These are phyloP conservation scores for Melieria crassipennis DNA, from an alignment of 2,888 invertebrate species.

Conservation along the genomic window DNA sequence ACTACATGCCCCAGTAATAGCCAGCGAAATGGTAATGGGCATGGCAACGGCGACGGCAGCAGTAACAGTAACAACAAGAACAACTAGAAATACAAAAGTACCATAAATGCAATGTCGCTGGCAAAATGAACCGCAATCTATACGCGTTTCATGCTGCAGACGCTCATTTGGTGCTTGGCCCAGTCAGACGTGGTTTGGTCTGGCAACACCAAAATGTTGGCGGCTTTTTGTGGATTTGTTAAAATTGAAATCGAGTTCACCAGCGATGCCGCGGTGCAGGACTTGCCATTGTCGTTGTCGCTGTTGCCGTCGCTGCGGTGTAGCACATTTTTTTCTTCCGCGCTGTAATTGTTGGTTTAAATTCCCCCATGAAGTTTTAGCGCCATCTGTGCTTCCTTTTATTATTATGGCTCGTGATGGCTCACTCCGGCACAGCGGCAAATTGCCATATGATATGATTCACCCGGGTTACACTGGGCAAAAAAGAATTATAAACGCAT, in stretches of 20 bases:
- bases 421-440: no score
- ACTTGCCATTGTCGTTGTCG: background rate
- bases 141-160: no score
- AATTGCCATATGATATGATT: no score
- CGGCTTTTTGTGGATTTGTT: slow-evolving; percentile 1
- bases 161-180: background rate
- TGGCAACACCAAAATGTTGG: slow-evolving; percentile 2
- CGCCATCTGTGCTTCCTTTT: no score
- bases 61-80: background rate
- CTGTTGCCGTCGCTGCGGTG: background rate
- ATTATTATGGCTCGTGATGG: no score
- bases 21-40: no score
- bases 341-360: slow-evolving; percentile 17
- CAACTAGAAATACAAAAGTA: background rate
- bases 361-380: slow-evolving; percentile 12
- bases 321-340: background rate
- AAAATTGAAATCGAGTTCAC: slow-evolving; percentile 25
- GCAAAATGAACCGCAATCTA: background rate
- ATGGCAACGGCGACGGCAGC: background rate
- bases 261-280: background rate
- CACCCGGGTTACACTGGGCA: no score
- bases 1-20: no score
- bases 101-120: background rate
- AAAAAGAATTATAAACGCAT: no score
- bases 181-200: background rate